phyloP scores from a whole-genome alignment of 1,140 invertebrate species.

The Drosophila ficusphila region DNA sequence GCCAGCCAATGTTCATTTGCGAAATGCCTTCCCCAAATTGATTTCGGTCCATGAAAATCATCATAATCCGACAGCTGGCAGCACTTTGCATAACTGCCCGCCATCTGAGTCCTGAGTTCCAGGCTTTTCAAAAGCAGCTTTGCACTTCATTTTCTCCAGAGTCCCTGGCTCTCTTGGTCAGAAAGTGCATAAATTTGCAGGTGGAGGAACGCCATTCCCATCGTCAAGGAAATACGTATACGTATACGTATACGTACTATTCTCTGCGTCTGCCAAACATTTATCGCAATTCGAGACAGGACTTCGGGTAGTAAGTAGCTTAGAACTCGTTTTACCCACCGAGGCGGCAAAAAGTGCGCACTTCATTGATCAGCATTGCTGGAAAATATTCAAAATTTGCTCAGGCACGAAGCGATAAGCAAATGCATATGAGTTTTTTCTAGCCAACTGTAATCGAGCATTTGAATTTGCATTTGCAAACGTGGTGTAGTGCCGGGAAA shows the following conservation, averaged over 20 bases:
- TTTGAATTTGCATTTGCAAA: slow-evolving; percentile 68
- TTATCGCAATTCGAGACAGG: slow-evolving; percentile 4
- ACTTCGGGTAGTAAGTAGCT: slow-evolving; percentile 61
- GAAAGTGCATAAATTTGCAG: slow-evolving; percentile 69
- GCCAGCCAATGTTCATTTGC: slow-evolving; percentile 55
- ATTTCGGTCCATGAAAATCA: slow-evolving; percentile 69
- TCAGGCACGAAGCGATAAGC: slow-evolving; percentile 64
- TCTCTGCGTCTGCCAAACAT: slow-evolving; percentile 9
- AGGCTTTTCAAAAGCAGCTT: slow-evolving; percentile 61
- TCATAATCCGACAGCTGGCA: slow-evolving; percentile 63
- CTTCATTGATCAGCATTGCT: slow-evolving; percentile 63
- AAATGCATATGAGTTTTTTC: slow-evolving; percentile 58
- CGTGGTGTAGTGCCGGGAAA: slow-evolving; percentile 30
- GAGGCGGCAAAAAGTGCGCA: slow-evolving; percentile 44
- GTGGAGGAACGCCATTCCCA: slow-evolving; percentile 1
- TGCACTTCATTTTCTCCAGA: slow-evolving; percentile 60
- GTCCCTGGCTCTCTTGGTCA: slow-evolving; percentile 41
- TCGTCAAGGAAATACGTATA: slow-evolving; percentile 26
- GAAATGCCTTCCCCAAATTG: slow-evolving; percentile 54
- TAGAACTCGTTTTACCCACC: slow-evolving; percentile 43
- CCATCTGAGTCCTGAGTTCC: slow-evolving; percentile 2
- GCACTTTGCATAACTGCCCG: slow-evolving; percentile 69
- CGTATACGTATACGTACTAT: no score
- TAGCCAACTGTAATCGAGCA: slow-evolving; percentile 60
- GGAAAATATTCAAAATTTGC: slow-evolving; percentile 66